These are phyloP conservation scores for Atopsyche davidsoni DNA, from an alignment of 1,140 invertebrate genomes.

Conservation along the genomic window DNA sequence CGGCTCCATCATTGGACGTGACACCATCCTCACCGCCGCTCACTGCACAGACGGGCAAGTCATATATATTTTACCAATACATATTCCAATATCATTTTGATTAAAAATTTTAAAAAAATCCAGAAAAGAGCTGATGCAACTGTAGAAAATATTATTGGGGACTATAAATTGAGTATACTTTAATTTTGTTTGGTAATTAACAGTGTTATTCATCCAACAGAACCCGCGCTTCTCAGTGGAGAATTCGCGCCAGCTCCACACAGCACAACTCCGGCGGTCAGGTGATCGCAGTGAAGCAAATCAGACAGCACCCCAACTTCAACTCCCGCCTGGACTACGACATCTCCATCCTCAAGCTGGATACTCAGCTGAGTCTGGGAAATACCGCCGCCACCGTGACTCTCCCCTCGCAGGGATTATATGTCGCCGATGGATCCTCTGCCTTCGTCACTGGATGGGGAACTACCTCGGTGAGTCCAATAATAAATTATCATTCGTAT, in stretches of 20 bases:
- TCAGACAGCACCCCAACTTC: slow-evolving; percentile 16
- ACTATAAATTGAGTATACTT: no score
- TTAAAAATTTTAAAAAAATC: slow-evolving; percentile 48
- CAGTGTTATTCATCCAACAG: no score
- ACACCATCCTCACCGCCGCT: slow-evolving; percentile 50
- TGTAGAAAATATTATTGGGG: no score
- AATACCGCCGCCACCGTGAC: slow-evolving; percentile 2
- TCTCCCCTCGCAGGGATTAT: slow-evolving; percentile 25
- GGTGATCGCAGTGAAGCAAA: slow-evolving; percentile 10
- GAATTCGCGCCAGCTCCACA: slow-evolving; percentile 21
- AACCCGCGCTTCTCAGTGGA: slow-evolving; percentile 13
- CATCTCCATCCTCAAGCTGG: slow-evolving; percentile 13
- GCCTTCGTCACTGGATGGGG: slow-evolving; percentile 43
- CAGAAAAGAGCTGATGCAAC: slow-evolving; percentile 43
- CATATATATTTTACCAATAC: neutral
- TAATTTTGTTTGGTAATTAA: no score
- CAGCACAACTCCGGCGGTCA: slow-evolving; percentile 20
- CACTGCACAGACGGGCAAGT: slow-evolving; percentile 44
- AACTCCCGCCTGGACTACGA: slow-evolving; percentile 19
- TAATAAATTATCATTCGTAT: no score
- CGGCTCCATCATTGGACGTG: slow-evolving; percentile 46
- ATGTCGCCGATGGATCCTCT: slow-evolving; percentile 27
- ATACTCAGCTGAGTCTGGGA: slow-evolving; percentile 6
- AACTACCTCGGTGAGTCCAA: slow-evolving; percentile 21
- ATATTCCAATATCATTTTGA: slow-evolving; percentile 9